Percentiles rank a stretch among this genome's conserved stretches.
Conservation (phyloP, 1,140 invertebrate species). For the Drosophila biarmipes region DNA sequence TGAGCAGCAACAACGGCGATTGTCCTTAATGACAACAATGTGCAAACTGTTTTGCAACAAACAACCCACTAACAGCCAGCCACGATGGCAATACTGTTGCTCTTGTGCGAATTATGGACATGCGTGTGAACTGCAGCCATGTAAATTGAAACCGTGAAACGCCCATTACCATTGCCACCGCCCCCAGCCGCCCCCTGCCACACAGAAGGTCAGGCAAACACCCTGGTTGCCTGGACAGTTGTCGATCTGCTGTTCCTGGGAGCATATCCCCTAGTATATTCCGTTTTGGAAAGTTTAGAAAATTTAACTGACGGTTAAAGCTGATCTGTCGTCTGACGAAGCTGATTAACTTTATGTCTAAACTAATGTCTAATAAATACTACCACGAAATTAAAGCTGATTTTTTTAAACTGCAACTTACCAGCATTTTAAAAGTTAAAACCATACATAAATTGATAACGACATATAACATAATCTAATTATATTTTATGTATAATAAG, state of each 20-base stretch:
- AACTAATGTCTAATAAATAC: no score
- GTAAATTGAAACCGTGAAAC: conserved; percentile 78
- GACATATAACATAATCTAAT: no score
- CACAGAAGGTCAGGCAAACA: conserved; percentile 22
- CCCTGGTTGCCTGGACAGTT: conserved; percentile 6
- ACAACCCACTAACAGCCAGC: conserved; percentile 30
- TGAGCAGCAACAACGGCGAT: conserved; percentile 45
- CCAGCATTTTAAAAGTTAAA: no score
- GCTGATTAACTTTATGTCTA: no score
- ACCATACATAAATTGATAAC: no score
- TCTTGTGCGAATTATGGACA: conserved; percentile 63
- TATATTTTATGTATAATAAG: no score
- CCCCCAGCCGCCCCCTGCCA: conserved; percentile 1
- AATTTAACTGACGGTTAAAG: background rate
- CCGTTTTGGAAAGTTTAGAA: background rate
- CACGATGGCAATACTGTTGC: conserved; percentile 54
- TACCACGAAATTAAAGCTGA: no score
- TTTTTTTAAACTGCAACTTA: no score
- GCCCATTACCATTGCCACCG: conserved; percentile 39
- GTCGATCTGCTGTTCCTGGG: background rate
- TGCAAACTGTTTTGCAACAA: conserved; percentile 77
- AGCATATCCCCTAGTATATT: conserved; percentile 6
- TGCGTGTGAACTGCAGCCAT: conserved; percentile 74
- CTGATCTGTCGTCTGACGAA: no score
- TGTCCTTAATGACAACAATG: conserved; percentile 67